Conservation (phyloP, 2,888 invertebrate genomes). For the Nomada fabriciana region DNA sequence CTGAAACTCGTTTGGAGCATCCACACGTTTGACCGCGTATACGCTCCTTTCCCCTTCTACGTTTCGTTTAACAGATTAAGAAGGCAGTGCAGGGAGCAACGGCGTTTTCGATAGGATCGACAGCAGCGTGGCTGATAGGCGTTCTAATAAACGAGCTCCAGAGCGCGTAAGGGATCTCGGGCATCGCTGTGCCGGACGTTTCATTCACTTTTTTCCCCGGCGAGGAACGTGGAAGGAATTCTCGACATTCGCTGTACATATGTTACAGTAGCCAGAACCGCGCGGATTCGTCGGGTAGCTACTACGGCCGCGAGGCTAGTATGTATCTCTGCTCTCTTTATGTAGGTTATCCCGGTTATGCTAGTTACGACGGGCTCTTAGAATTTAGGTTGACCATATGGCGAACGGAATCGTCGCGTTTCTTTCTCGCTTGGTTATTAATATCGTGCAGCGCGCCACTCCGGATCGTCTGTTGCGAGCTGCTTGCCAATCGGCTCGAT, state of each 20-base stretch:
- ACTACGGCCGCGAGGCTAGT: slow-evolving; percentile 1
- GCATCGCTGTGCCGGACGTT: slow-evolving; percentile 59
- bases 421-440: slow-evolving; percentile 72
- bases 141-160: slow-evolving; percentile 31
- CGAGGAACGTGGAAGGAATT: slow-evolving; percentile 60
- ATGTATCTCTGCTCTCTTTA: slow-evolving; percentile 53
- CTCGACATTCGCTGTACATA: slow-evolving; percentile 55
- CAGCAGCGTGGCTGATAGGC: slow-evolving; percentile 19
- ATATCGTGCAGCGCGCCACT: slow-evolving; percentile 56
- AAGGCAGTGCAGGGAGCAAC: neutral
- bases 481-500: slow-evolving; percentile 54
- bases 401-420: slow-evolving; percentile 71
- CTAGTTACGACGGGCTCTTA: slow-evolving; percentile 66
- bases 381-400: slow-evolving; percentile 79
- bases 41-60: neutral
- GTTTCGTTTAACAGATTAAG: neutral
- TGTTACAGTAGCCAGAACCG: slow-evolving; percentile 50
- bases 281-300: slow-evolving; percentile 40
- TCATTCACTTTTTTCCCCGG: slow-evolving; percentile 52
- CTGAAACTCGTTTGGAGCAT: too few species aligned
- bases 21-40: neutral
- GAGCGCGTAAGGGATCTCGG: slow-evolving; percentile 19
- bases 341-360: slow-evolving; percentile 72
- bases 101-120: slow-evolving; percentile 11
- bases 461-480: slow-evolving; percentile 26